Conservation (phyloP, 2,113 vertebrate genomes). For the Poeciliopsis turrubarensis region DNA sequence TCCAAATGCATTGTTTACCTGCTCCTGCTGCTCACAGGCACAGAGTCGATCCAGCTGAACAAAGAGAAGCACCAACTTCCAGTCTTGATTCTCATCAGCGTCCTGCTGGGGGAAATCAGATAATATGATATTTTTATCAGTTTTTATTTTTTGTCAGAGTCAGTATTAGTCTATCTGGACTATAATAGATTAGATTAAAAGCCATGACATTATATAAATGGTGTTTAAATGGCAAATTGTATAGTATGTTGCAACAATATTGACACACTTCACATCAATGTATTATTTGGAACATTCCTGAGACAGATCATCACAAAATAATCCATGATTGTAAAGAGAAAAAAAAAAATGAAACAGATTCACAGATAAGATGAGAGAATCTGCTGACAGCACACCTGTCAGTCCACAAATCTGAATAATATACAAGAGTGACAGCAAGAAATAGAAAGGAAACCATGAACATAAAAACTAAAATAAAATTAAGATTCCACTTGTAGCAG, state of each 20-base stretch:
- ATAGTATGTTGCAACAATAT: background rate
- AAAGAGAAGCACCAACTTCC: conserved; percentile 76
- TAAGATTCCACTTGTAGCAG: too few species aligned
- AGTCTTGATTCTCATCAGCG: conserved; percentile 38
- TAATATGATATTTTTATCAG: background rate
- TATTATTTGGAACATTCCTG: too few species aligned
- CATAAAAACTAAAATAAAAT: too few species aligned
- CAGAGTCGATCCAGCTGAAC: conserved; percentile 65
- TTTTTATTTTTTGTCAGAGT: too few species aligned
- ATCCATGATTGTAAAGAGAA: too few species aligned
- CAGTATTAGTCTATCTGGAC: too few species aligned
- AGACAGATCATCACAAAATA: too few species aligned
- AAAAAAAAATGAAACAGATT: background rate
- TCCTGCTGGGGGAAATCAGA: conserved; percentile 33
- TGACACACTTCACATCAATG: background rate
- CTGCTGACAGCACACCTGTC: background rate
- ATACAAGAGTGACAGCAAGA: background rate
- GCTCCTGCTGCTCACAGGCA: conserved; percentile 52
- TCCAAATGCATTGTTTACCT: conserved; percentile 45
- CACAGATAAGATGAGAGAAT: background rate
- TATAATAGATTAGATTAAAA: background rate
- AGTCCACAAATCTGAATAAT: background rate
- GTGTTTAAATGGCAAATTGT: background rate
- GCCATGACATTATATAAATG: background rate
- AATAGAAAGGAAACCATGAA: background rate